Conservation (phyloP, 1,140 invertebrate genomes). For the Tetramorium simillimum region DNA sequence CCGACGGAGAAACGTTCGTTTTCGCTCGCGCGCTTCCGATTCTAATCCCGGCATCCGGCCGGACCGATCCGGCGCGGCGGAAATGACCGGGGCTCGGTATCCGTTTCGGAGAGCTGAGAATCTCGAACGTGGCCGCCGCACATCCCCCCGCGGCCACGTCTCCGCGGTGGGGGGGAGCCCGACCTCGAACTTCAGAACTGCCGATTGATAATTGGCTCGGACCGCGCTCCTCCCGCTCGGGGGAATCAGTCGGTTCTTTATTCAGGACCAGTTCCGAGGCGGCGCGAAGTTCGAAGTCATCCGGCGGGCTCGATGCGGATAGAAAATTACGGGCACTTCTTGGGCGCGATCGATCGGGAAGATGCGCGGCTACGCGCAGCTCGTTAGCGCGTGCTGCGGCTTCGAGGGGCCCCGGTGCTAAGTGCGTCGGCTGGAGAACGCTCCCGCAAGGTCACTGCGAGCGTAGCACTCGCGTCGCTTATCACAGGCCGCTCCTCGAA, state of each 20-base stretch:
- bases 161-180: background rate
- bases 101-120: background rate
- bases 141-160: background rate
- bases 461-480: background rate
- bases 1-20: background rate
- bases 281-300: background rate
- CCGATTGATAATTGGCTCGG: background rate
- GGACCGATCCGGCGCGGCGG: background rate
- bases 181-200: background rate
- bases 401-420: background rate
- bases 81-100: background rate
- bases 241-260: background rate
- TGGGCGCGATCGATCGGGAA: background rate
- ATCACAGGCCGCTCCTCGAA: background rate
- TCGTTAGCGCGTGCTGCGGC: constrained; percentile 9
- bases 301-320: background rate
- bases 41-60: background rate
- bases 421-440: background rate
- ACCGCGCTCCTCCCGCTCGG: background rate
- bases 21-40: background rate
- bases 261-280: background rate
- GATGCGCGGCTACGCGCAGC: background rate
- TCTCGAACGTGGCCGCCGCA: background rate
- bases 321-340: background rate
- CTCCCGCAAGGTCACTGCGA: constrained; percentile 4